phyloP scores from a whole-genome alignment of 2,888 invertebrate species.

The Crioceris asparagi region DNA sequence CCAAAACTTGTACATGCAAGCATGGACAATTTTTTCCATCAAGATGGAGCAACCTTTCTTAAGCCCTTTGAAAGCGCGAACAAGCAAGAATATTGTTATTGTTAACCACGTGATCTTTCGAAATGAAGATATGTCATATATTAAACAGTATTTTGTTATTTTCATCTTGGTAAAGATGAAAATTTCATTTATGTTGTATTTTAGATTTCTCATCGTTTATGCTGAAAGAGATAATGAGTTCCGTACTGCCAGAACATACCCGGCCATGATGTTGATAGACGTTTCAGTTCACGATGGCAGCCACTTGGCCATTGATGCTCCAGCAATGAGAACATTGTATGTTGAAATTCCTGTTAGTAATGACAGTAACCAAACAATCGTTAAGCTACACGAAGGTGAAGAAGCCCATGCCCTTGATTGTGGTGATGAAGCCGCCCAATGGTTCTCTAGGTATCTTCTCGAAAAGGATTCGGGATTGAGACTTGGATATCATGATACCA shows the following conservation, averaged over 20 bases:
- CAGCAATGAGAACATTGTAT: conserved; percentile 37
- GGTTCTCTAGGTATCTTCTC: conserved; percentile 45
- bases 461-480: conserved; percentile 29
- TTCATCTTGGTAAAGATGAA: not conserved
- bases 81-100: too few relatives aligned
- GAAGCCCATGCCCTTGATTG: conserved; percentile 47
- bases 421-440: conserved; percentile 48
- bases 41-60: too few relatives aligned
- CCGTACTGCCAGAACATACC: conserved; percentile 37
- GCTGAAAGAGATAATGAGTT: conserved; percentile 35
- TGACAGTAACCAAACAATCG: too few relatives aligned
- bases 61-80: too few relatives aligned
- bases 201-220: conserved; percentile 38
- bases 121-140: not conserved
- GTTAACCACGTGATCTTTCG: too few relatives aligned
- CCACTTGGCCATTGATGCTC: conserved; percentile 38
- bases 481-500: conserved; percentile 32
- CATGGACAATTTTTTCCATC: too few relatives aligned
- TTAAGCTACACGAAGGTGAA: conserved; percentile 26
- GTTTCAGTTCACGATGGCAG: conserved; percentile 34
- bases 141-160: not conserved
- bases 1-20: too few relatives aligned
- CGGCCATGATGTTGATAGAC: conserved; percentile 39
- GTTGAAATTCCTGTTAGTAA: conserved; percentile 38
- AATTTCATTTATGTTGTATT: too few relatives aligned